phyloP scores from a whole-genome alignment of 1,140 invertebrate genomes.

The Calosoma granatense region DNA sequence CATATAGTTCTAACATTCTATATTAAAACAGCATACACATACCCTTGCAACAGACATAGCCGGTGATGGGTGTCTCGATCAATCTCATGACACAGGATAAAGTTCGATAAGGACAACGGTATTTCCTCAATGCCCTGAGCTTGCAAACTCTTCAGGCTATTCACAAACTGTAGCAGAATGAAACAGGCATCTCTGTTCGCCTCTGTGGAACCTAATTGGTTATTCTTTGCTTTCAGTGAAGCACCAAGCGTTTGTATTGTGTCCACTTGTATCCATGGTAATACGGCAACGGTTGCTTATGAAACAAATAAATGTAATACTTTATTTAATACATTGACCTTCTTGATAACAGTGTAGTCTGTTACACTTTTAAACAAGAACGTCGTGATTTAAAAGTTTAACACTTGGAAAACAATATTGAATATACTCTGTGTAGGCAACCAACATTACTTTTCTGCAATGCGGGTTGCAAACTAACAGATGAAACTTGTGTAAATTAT shows the following conservation, averaged over 20 bases:
- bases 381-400: too few species aligned
- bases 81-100: slow-evolving; percentile 45
- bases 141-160: slow-evolving; percentile 71
- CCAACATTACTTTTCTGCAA: too few species aligned
- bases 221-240: slow-evolving; percentile 39
- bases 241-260: slow-evolving; percentile 55
- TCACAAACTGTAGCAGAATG: slow-evolving; percentile 68
- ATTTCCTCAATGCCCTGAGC: slow-evolving; percentile 72
- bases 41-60: slow-evolving; percentile 66
- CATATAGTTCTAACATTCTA: too few species aligned
- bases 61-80: slow-evolving; percentile 46
- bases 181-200: slow-evolving; percentile 43
- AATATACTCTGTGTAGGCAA: too few species aligned
- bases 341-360: too few species aligned
- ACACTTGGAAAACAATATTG: too few species aligned
- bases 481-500: too few species aligned
- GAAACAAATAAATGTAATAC: slow-evolving; percentile 10
- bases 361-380: too few species aligned
- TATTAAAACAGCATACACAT: slow-evolving; percentile 26
- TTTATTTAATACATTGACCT: too few species aligned
- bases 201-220: slow-evolving; percentile 33
- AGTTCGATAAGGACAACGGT: slow-evolving; percentile 51
- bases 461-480: too few species aligned
- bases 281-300: slow-evolving; percentile 61
- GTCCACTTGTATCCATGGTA: slow-evolving; percentile 57